Evolutionary conservation across 2,113 vertebrate species (phyloP).

Genomic region (Perccottus glenii): DNA sequence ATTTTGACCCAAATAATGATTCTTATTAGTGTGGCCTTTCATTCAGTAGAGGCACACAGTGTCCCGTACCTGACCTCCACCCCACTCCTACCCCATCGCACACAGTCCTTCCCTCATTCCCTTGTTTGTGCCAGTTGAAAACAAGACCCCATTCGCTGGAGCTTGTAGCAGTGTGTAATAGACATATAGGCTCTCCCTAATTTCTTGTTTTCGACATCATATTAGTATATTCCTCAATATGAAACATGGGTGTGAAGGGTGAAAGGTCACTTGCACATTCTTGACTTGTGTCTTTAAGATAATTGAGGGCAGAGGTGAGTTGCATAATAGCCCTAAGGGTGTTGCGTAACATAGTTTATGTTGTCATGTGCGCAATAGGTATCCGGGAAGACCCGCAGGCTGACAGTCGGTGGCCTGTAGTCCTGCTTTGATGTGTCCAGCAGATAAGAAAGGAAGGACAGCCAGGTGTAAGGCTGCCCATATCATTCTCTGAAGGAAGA

Average conservation of each 20-base stretch:
- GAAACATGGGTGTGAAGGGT: too few species aligned
- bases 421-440: slow-evolving; percentile 57
- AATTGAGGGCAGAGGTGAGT: slow-evolving; percentile 27
- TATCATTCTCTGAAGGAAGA: slow-evolving; percentile 33
- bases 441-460: slow-evolving; percentile 51
- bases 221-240: too few species aligned
- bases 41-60: too few species aligned
- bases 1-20: too few species aligned
- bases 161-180: slow-evolving; percentile 27
- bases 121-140: slow-evolving; percentile 33
- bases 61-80: slow-evolving; percentile 1
- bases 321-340: slow-evolving; percentile 20
- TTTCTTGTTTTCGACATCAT: background rate
- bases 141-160: slow-evolving; percentile 64
- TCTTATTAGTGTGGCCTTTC: too few species aligned
- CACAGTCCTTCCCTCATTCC: background rate
- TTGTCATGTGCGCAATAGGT: slow-evolving; percentile 64
- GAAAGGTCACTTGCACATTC: too few species aligned
- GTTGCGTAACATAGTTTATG: slow-evolving; percentile 51
- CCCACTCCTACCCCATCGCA: background rate
- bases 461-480: slow-evolving; percentile 60
- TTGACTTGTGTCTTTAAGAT: slow-evolving; percentile 37
- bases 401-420: slow-evolving; percentile 52
- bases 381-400: slow-evolving; percentile 53
- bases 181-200: too few species aligned